These are phyloP conservation scores for Heliconius eleuchia DNA, from an alignment of 1,140 invertebrate genomes.

Conservation along the genomic window DNA sequence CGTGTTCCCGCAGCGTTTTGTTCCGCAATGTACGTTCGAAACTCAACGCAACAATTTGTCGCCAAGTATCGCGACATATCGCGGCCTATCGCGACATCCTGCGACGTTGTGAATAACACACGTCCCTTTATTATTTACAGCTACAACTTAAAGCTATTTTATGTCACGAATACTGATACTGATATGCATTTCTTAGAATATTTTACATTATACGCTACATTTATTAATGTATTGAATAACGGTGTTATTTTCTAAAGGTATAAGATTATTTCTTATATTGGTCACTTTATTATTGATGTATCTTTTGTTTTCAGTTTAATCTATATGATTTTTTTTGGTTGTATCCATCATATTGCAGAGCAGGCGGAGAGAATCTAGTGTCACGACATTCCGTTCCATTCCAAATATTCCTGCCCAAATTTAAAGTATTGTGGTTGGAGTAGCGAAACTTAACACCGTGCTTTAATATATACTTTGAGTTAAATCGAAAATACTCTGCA, in stretches of 20 bases:
- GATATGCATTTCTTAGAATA: constrained; percentile 31
- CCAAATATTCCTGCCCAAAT: too few relatives aligned
- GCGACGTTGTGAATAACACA: constrained; percentile 24
- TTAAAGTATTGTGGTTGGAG: too few relatives aligned
- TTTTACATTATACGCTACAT: not conserved
- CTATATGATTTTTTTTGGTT: too few relatives aligned
- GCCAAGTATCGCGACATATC: constrained; percentile 54
- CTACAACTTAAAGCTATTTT: constrained; percentile 31
- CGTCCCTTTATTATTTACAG: constrained; percentile 52
- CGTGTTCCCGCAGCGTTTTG: constrained; percentile 54
- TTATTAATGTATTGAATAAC: not conserved
- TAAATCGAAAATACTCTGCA: too few relatives aligned
- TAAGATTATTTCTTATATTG: too few relatives aligned
- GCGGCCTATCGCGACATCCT: constrained; percentile 10
- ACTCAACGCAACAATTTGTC: constrained; percentile 61
- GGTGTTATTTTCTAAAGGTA: not conserved
- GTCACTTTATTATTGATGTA: too few relatives aligned
- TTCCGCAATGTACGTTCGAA: constrained; percentile 29
- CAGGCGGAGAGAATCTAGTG: too few relatives aligned
- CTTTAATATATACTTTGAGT: too few relatives aligned
- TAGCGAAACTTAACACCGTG: not conserved
- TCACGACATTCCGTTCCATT: too few relatives aligned
- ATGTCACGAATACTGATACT: constrained; percentile 37
- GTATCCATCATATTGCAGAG: too few relatives aligned
- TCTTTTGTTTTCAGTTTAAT: too few relatives aligned